Percentiles rank a stretch among this genome's conserved stretches.
These are phyloP conservation scores for Tineola bisselliella DNA, from an alignment of 2,888 invertebrate species.

Conservation along the genomic window DNA sequence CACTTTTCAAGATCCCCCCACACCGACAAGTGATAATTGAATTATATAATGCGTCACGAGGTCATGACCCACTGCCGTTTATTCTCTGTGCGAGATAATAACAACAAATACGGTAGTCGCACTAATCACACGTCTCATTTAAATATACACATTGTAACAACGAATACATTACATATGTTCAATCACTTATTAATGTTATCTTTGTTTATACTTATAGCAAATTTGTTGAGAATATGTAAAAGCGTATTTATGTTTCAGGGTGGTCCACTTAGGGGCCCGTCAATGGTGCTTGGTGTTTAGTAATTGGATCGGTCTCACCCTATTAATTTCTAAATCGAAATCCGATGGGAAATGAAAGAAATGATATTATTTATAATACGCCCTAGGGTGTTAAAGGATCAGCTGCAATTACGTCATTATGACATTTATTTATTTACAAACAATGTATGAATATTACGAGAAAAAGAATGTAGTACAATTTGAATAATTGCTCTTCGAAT, in stretches of 20 bases:
- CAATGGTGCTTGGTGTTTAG: slow-evolving; percentile 14
- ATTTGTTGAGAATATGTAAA: too few relatives aligned
- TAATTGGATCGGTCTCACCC: slow-evolving; percentile 47
- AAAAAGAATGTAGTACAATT: not conserved
- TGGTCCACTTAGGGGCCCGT: not conserved
- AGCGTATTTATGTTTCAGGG: not conserved
- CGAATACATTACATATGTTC: too few relatives aligned
- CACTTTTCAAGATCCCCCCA: slow-evolving; percentile 46
- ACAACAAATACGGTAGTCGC: not conserved
- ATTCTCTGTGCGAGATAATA: slow-evolving; percentile 1
- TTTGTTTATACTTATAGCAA: too few relatives aligned
- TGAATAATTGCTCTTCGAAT: not conserved
- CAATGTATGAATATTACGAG: too few relatives aligned
- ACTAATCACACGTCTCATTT: not conserved
- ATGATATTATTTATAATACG: slow-evolving; percentile 21
- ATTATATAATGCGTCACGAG: slow-evolving; percentile 36
- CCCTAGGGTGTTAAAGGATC: slow-evolving; percentile 11
- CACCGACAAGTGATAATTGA: slow-evolving; percentile 41
- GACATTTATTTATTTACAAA: too few relatives aligned
- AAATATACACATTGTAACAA: too few relatives aligned
- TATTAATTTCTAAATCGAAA: slow-evolving; percentile 39
- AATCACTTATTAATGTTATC: too few relatives aligned
- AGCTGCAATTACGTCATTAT: not conserved
- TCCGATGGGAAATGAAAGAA: slow-evolving; percentile 24
- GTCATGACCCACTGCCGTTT: slow-evolving; percentile 31